Base-by-base conservation (phyloP, 2,797 vertebrate genomes). In the Phoeniculus purpureus region DNA sequence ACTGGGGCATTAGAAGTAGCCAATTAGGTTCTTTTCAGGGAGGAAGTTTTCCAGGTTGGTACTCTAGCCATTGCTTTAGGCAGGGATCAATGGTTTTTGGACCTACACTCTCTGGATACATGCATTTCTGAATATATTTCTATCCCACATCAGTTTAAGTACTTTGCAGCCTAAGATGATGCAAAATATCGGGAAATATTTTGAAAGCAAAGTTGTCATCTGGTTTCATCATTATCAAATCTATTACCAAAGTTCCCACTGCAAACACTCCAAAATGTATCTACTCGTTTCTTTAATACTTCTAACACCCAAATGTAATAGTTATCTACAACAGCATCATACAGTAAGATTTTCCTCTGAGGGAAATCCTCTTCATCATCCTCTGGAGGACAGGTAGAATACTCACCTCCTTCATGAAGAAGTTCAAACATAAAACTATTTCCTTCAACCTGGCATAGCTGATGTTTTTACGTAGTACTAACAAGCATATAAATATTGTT, bases 1-100 rank as follows among this genome's bases (percentile, higher is more conserved):
- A 47, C 2, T 0, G 0, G 4, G 23, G 15, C 13, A 71, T 27
- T 48, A 9, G 32, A 77, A 71, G 18, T 3, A 31, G 17, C 5
- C 37, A 65, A 58, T 34, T 8, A 60, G 18, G 17, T 66, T 71
- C 40, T 32, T 85, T 77, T 56, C 54, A 80, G 54, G 29, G 76
- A 89, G 14, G 6, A 31, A 4, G 32, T 68, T 86, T 62, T 34
- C 5, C 12, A 68, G 65, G 37, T 25, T 59, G 51, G 29, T 21
- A 55, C 21, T 70, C 31, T 8, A 86, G 48, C 48, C 81, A 12
- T 3, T 73, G 5, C 25, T 91, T 65, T 55, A 84, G 12, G 25
- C 10, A 90, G 40, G 7, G 47, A 66, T 12, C 31, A 8, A 4
- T 25, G 1, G 13, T 61, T 72, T 81, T 31, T 51, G 31, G 45